Conservation (phyloP, 2,113 vertebrate genomes). For the Leuciscus idus region DNA sequence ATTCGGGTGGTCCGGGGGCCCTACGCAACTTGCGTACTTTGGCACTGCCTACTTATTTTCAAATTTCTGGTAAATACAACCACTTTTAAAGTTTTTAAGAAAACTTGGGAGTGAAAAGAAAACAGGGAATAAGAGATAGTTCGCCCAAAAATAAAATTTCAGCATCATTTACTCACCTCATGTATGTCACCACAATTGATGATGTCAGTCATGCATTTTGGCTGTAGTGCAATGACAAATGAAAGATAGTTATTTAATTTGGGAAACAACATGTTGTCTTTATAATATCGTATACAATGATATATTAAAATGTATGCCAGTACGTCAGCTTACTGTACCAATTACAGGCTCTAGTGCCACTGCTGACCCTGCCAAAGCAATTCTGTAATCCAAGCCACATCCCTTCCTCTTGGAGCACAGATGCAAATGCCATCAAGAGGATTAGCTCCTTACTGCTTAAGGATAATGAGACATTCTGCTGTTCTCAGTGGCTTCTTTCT, state of each 20-base stretch:
- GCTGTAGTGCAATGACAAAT: background rate
- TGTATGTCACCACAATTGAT: too few species aligned
- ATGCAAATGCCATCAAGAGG: constrained; percentile 67
- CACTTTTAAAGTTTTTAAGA: background rate
- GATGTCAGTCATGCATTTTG: too few species aligned
- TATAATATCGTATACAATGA: background rate
- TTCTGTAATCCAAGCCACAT: constrained; percentile 35
- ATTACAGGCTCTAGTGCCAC: background rate
- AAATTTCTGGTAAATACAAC: background rate
- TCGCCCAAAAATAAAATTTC: too few species aligned
- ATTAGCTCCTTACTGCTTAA: constrained; percentile 59
- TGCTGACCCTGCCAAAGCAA: background rate
- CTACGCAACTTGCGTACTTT: too few species aligned
- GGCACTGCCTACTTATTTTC: too few species aligned
- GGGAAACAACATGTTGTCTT: background rate
- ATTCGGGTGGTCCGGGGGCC: too few species aligned
- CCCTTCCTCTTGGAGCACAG: constrained; percentile 52
- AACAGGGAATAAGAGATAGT: background rate
- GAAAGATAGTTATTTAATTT: background rate
- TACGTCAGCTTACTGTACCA: background rate
- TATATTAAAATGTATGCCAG: background rate
- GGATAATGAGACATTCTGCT: constrained; percentile 56
- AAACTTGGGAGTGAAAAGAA: background rate
- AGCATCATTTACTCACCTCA: too few species aligned
- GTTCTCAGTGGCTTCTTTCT: constrained; percentile 1